phyloP scores from a whole-genome alignment of 2,888 invertebrate species.

The Agrotis segetum region DNA sequence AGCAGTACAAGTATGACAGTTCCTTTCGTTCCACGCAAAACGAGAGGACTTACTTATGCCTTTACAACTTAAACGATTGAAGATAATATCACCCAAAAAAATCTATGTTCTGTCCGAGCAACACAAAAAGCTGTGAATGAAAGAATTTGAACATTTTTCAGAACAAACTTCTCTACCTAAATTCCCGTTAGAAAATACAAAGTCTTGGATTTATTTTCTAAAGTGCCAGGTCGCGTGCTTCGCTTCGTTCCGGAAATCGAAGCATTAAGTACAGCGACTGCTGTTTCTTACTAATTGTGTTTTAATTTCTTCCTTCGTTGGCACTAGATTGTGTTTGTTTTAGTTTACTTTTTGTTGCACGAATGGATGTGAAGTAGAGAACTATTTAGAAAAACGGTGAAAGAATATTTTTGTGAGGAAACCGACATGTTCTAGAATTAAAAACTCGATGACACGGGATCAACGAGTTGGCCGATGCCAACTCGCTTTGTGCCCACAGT shows the following conservation, averaged over 20 bases:
- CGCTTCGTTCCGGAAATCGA: slow-evolving; percentile 41
- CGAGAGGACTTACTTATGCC: too few species aligned
- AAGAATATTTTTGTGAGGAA: too few species aligned
- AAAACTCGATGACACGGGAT: too few species aligned
- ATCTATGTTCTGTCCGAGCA: too few species aligned
- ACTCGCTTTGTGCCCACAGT: too few species aligned
- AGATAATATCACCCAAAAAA: too few species aligned
- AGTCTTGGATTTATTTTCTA: slow-evolving; percentile 13
- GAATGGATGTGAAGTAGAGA: background rate
- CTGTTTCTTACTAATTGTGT: slow-evolving; percentile 39
- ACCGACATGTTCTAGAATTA: too few species aligned
- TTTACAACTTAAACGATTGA: too few species aligned
- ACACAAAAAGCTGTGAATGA: background rate
- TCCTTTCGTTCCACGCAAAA: too few species aligned
- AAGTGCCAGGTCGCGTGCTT: slow-evolving; percentile 46
- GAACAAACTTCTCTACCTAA: background rate
- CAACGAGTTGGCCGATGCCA: too few species aligned
- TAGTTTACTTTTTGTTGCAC: background rate
- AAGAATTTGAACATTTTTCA: background rate
- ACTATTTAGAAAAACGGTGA: background rate
- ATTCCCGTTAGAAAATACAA: background rate
- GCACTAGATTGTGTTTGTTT: slow-evolving; percentile 12
- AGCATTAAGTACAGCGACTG: slow-evolving; percentile 13
- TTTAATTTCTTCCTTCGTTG: slow-evolving; percentile 42
- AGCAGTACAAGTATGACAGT: too few species aligned